Evolutionary conservation across 2,113 vertebrate genomes (phyloP).

Genomic region (Guaruba guarouba): DNA sequence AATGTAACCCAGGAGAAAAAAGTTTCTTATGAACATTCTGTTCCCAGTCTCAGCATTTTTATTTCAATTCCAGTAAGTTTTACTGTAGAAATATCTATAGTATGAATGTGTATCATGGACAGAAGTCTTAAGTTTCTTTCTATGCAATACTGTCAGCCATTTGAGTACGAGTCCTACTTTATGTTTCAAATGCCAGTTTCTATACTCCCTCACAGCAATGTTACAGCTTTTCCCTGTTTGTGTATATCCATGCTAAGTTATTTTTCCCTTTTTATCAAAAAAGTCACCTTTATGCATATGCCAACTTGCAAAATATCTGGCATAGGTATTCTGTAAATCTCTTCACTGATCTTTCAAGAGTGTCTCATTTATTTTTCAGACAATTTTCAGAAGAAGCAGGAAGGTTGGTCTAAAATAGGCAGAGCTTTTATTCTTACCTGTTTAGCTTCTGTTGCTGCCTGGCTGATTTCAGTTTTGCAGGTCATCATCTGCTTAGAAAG

Average conservation of each 20-base stretch:
- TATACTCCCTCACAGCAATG: neutral
- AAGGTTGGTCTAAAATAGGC: neutral
- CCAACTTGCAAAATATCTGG: neutral
- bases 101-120: fast-evolving
- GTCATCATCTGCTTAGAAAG: constrained; percentile 91
- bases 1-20: neutral
- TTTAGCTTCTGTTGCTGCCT: constrained; percentile 89
- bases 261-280: neutral
- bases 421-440: constrained; percentile 76
- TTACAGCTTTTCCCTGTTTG: neutral
- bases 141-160: neutral
- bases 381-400: neutral
- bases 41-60: neutral
- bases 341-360: neutral
- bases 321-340: neutral
- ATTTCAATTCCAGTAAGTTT: neutral
- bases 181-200: neutral
- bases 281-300: neutral
- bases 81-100: neutral
- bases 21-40: neutral
- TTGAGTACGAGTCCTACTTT: neutral
- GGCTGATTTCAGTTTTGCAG: constrained; percentile 94
- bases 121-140: neutral
- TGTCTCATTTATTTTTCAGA: neutral
- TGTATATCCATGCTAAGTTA: neutral